Evolutionary conservation across 2,888 invertebrate species (phyloP).

Genomic region (Latrodectus elegans): DNA sequence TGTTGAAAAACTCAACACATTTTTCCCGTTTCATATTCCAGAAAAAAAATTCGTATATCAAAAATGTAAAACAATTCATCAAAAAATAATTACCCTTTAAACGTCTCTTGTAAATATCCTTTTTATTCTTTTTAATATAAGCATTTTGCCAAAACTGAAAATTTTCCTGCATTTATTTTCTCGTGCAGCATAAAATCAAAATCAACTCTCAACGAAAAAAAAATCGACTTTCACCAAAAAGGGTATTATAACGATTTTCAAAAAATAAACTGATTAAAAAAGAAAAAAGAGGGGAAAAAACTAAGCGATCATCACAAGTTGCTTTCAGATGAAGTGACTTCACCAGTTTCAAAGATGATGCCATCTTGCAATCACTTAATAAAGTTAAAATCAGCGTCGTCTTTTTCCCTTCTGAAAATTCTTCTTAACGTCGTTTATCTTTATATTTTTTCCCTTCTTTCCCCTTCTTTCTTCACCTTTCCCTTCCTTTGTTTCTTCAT

Average conservation of each 20-base stretch:
- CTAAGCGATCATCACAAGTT: constrained; percentile 9
- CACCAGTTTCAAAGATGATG: constrained; percentile 28
- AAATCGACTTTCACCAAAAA: background rate
- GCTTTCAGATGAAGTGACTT: background rate
- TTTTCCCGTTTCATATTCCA: no score
- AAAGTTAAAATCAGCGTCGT: constrained; percentile 56
- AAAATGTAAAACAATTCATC: no score
- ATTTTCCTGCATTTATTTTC: no score
- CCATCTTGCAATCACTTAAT: constrained; percentile 57
- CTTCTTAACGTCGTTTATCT: constrained; percentile 16
- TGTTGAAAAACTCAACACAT: no score
- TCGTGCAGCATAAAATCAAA: no score
- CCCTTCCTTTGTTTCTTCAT: constrained; percentile 59
- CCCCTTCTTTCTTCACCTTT: constrained; percentile 5
- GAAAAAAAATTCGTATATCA: no score
- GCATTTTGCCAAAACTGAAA: no score
- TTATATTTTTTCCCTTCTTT: background rate
- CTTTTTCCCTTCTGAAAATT: constrained; percentile 39
- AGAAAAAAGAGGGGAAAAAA: background rate
- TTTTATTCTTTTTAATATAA: no score
- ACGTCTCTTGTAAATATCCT: no score
- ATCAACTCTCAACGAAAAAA: background rate
- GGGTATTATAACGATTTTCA: background rate
- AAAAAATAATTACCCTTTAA: no score
- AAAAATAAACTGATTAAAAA: constrained; percentile 9